phyloP scores from a whole-genome alignment of 2,797 vertebrate species.

The Ptychobarbus kaznakovi region DNA sequence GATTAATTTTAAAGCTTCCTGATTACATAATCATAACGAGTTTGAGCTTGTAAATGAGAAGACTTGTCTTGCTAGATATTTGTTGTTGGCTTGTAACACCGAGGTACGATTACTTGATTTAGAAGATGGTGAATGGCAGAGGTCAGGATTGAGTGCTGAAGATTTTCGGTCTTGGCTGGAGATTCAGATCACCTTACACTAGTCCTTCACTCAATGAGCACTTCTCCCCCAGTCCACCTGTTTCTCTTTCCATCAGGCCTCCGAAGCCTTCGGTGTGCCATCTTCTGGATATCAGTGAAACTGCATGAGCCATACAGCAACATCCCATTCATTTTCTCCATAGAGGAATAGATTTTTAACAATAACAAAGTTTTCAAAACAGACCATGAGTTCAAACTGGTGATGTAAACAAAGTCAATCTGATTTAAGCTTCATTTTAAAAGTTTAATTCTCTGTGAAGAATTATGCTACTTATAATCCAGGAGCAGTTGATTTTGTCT shows the following conservation, averaged over 20 bases:
- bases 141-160: slow-evolving; percentile 74
- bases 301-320: neutral
- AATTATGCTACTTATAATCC: neutral
- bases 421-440: neutral
- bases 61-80: neutral
- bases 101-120: neutral
- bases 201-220: slow-evolving; percentile 53
- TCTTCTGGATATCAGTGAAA: slow-evolving; percentile 21
- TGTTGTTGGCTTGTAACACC: neutral
- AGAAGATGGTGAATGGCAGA: slow-evolving; percentile 65
- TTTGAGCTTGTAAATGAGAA: neutral
- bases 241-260: slow-evolving; percentile 8
- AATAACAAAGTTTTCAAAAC: neutral
- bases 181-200: slow-evolving; percentile 72
- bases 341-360: neutral
- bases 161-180: slow-evolving; percentile 68
- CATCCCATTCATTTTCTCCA: neutral
- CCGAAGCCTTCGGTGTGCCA: slow-evolving; percentile 1
- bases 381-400: neutral
- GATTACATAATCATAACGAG: neutral
- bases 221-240: slow-evolving; percentile 22
- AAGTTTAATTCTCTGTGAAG: neutral
- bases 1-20: neutral
- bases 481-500: neutral
- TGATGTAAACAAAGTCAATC: neutral